phyloP scores from a whole-genome alignment of 2,888 invertebrate species.

The Esperia sulphurella region DNA sequence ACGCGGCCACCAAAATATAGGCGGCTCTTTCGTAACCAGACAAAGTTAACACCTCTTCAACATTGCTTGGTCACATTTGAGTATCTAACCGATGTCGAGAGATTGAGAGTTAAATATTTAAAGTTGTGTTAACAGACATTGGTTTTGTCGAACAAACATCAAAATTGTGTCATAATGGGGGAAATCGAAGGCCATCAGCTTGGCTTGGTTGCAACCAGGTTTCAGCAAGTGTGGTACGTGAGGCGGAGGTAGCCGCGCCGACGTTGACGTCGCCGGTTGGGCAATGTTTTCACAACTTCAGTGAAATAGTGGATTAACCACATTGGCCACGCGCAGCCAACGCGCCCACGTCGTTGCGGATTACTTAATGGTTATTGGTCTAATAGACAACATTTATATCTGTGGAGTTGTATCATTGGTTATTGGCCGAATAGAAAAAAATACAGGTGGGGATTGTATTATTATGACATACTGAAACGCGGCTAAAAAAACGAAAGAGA shows the following conservation, averaged over 20 bases:
- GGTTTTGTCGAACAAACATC: constrained; percentile 52
- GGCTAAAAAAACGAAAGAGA: no score
- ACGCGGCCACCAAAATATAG: constrained; percentile 29
- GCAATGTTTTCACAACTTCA: constrained; percentile 61
- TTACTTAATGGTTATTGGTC: constrained; percentile 12
- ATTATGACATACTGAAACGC: no score
- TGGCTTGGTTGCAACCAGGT: constrained; percentile 35
- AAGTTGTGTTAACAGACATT: constrained; percentile 35
- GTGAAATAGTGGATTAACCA: constrained; percentile 58
- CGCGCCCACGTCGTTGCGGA: constrained; percentile 28
- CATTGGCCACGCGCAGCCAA: constrained; percentile 38
- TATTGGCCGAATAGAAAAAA: no score
- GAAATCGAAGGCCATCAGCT: constrained; percentile 59
- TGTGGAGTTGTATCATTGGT: no score
- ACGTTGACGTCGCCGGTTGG: constrained; percentile 27
- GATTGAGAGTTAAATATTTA: constrained; percentile 37
- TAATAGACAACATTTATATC: no score
- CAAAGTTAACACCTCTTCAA: constrained; percentile 15
- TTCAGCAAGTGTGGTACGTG: constrained; percentile 44
- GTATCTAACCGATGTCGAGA: constrained; percentile 26
- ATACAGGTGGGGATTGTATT: no score
- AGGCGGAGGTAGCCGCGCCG: constrained; percentile 29
- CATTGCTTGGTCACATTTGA: constrained; percentile 21
- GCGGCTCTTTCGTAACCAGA: constrained; percentile 31
- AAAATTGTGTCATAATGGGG: constrained; percentile 51